Percentiles rank a stretch among this genome's conserved stretches.
These are phyloP conservation scores for Meriones psammophilus DNA, from an alignment of 2,797 vertebrate species.

Conservation along the genomic window DNA sequence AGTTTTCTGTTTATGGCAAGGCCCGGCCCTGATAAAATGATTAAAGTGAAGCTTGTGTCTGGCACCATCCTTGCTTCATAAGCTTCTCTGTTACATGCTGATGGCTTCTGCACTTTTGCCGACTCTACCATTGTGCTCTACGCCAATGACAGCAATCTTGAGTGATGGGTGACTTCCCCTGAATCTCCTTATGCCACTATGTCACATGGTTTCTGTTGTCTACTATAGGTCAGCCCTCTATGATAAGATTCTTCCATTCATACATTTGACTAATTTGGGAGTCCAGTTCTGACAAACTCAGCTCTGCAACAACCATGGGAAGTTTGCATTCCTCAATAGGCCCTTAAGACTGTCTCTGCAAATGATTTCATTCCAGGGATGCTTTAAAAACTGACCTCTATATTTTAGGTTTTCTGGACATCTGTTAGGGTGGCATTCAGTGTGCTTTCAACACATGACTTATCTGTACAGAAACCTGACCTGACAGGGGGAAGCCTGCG, in stretches of 20 bases:
- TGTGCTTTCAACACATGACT: constrained; percentile 61
- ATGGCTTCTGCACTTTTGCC: not conserved
- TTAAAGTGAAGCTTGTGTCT: constrained; percentile 10
- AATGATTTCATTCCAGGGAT: constrained; percentile 71
- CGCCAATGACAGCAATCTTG: not conserved
- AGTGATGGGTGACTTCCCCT: not conserved
- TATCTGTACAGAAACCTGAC: constrained; percentile 74
- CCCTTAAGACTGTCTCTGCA: constrained; percentile 1
- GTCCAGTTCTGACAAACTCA: not conserved
- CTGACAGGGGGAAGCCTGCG: constrained; percentile 81
- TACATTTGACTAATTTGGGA: not conserved
- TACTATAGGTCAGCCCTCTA: not conserved
- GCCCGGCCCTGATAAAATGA: not conserved
- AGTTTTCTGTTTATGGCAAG: constrained; percentile 3
- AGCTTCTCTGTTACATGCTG: not conserved
- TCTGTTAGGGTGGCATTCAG: constrained; percentile 70
- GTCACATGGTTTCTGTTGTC: not conserved
- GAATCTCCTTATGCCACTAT: not conserved
- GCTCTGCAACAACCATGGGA: not conserved
- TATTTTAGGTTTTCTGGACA: constrained; percentile 51
- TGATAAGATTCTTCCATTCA: not conserved
- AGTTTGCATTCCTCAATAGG: not conserved
- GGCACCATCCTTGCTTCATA: not conserved
- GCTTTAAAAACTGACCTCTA: constrained; percentile 53
- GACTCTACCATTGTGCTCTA: not conserved